Evolutionary conservation across 2,113 vertebrate genomes (phyloP).

Genomic region (Microtus richardsoni): DNA sequence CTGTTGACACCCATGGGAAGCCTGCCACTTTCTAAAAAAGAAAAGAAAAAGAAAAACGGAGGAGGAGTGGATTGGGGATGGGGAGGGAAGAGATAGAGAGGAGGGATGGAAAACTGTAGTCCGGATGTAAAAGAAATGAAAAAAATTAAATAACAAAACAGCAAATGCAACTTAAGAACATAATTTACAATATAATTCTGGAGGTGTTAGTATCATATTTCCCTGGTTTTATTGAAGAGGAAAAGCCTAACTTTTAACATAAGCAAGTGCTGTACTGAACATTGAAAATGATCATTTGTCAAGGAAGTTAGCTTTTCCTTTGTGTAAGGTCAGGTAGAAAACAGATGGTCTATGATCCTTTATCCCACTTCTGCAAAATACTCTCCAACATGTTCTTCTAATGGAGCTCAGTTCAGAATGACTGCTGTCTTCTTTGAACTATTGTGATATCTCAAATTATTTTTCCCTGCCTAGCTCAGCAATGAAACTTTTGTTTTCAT

Average conservation of each 20-base stretch:
- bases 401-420: background rate
- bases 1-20: too few relatives aligned
- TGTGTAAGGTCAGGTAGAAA: background rate
- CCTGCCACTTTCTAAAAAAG: too few relatives aligned
- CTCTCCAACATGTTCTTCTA: background rate
- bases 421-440: background rate
- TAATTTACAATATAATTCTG: background rate
- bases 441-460: background rate
- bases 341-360: background rate
- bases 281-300: background rate
- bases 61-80: too few relatives aligned
- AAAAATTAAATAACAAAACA: background rate
- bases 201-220: background rate
- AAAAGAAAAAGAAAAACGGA: too few relatives aligned
- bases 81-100: too few relatives aligned
- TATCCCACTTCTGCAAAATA: background rate
- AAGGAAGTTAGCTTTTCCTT: background rate
- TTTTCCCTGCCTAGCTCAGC: background rate
- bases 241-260: background rate
- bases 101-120: too few relatives aligned
- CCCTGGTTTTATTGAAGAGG: background rate
- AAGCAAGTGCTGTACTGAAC: background rate
- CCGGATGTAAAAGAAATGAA: too few relatives aligned
- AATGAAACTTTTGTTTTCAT: background rate
- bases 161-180: background rate